Base-by-base conservation (phyloP, 2,113 vertebrate species). In the Oceanites oceanicus region DNA sequence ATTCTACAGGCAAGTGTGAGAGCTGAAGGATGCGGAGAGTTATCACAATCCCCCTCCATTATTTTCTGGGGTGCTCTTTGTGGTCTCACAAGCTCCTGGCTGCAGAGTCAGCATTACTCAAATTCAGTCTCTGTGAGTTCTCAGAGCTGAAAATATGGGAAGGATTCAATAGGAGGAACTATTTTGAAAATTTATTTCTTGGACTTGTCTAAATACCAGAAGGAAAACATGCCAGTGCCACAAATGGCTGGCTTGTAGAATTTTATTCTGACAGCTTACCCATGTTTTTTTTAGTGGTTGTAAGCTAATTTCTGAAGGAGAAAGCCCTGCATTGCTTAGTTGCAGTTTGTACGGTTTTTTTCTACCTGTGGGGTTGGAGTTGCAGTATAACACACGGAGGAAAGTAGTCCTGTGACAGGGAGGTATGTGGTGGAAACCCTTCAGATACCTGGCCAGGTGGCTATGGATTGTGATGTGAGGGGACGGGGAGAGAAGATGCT, bases 241-340 rank as follows among this genome's bases (percentile, higher is more conserved):
- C 76, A 92, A 86, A 86, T 80, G 90, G 17, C 67, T 86, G 82
- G 32, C 59, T 80, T 93, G 94, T 50, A 93, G 79, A 75, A 55
- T 91, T 93, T 90, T 63, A 65, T 84, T 91, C 84, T 78, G 58
- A 58, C 1, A 0, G 9, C n/a, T 93, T 93, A n/a, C 78, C 50
- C 47, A 27, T 2, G 2, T 15, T 50, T 90, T 90, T 90, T 84
- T 36, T 65, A 81, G 79, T 71, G 50, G 18, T 25, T 63, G 63
- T 66, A 80, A 92, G 72, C 79, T 71, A 18, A 38, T 88, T 88
- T 93, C 68, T 67, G 79, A 77, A 92, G 50, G n/a, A 71, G 47
- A 77, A 75, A 85, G 49, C 73, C 59, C 65, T 53, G 47, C 0
- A 8, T 93, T 95, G 87, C 86, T 94, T 91, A 86, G 83, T 75